These are phyloP conservation scores for Drosophila aff. DNA, from an alignment of 1,140 invertebrate genomes.

Conservation along the genomic window DNA sequence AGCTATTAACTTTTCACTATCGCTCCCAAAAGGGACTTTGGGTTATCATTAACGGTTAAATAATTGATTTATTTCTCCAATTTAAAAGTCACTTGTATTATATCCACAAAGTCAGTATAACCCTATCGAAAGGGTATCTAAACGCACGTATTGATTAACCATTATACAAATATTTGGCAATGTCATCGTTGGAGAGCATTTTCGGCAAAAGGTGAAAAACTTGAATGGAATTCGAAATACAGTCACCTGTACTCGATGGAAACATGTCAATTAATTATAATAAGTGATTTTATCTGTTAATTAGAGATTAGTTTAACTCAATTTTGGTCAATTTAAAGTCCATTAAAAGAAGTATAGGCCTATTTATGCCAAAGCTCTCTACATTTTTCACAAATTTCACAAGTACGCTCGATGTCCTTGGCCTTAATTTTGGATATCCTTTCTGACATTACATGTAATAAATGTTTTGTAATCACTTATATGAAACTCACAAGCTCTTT, in stretches of 20 bases:
- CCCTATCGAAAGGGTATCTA: neutral
- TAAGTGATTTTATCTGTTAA: neutral
- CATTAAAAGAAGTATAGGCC: no score
- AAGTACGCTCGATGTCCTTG: neutral
- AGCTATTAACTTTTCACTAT: neutral
- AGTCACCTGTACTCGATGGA: neutral
- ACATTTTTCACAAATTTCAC: neutral
- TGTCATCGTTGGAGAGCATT: slow-evolving; percentile 40
- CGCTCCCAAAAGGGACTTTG: neutral
- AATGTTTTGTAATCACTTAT: neutral
- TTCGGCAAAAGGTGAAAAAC: slow-evolving; percentile 11
- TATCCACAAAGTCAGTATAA: neutral
- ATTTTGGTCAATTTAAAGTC: neutral
- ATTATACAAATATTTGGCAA: slow-evolving; percentile 10
- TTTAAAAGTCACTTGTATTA: neutral
- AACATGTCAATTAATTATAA: slow-evolving; percentile 25
- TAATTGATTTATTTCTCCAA: neutral
- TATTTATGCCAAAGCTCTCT: neutral
- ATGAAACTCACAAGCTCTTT: slow-evolving; percentile 69
- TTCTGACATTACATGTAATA: neutral
- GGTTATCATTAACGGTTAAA: no score
- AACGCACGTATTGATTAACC: neutral
- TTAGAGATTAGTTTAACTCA: neutral
- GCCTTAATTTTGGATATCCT: neutral
- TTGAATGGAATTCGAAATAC: slow-evolving; percentile 18